Evolutionary conservation across 2,113 vertebrate species (phyloP).

Genomic region (Chlamydotis undulata): DNA sequence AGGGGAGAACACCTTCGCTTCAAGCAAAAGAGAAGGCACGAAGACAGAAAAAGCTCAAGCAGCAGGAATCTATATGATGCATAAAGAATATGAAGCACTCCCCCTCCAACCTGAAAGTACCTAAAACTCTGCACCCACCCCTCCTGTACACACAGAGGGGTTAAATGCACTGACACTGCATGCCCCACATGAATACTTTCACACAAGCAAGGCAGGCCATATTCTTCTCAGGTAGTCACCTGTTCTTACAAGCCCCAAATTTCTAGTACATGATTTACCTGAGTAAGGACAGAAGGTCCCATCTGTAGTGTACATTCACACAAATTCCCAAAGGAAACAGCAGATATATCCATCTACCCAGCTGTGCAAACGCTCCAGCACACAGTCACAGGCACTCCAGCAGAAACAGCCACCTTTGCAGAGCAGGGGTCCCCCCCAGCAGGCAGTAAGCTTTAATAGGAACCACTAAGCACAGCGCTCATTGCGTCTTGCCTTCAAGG

Average conservation of each 20-base stretch:
- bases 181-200: background rate
- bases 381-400: background rate
- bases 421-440: background rate
- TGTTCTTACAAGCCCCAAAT: background rate
- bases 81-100: background rate
- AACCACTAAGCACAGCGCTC: background rate
- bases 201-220: background rate
- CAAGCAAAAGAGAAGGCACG: background rate
- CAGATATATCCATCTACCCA: background rate
- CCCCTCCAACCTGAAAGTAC: background rate
- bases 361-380: background rate
- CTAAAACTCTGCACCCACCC: background rate
- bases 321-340: background rate
- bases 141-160: background rate
- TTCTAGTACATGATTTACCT: slow-evolving; percentile 6
- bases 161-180: background rate
- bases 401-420: background rate
- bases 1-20: background rate
- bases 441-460: background rate
- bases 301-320: background rate
- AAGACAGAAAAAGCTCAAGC: background rate
- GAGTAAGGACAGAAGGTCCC: slow-evolving; percentile 12
- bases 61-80: background rate
- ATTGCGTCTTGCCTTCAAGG: background rate
- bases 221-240: background rate